phyloP scores from a whole-genome alignment of 2,888 invertebrate species.

The Cryptosula pallasiana region DNA sequence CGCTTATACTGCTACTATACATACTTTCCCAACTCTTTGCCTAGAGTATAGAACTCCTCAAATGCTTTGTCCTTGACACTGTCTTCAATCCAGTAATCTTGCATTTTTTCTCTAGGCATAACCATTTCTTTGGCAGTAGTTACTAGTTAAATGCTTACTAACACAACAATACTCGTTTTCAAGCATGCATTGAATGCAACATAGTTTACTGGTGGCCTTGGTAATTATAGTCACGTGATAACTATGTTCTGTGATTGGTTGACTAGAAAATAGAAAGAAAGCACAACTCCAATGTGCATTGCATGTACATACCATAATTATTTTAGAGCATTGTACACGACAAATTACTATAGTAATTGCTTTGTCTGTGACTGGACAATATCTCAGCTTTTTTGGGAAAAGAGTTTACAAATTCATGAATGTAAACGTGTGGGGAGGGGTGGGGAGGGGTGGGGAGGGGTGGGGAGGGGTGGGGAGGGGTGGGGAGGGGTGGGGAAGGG shows the following conservation, averaged over 20 bases:
- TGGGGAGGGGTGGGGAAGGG: no score
- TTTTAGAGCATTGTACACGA: no score
- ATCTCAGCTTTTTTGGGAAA: no score
- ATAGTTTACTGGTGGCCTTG: constrained; percentile 22
- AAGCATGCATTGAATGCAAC: background rate
- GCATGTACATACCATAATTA: no score
- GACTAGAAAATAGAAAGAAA: no score
- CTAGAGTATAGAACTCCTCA: constrained; percentile 37
- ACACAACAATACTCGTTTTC: background rate
- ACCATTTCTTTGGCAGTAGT: background rate
- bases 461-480: no score
- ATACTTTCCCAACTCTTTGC: constrained; percentile 44
- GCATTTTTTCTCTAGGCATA: constrained; percentile 24
- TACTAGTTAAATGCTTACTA: background rate
- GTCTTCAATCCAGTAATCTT: constrained; percentile 44
- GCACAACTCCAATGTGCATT: background rate
- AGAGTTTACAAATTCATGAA: no score
- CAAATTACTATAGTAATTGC: no score
- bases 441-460: no score
- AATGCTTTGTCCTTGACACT: constrained; percentile 42
- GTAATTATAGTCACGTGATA: constrained; percentile 18
- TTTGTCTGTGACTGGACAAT: no score
- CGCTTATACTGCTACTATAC: background rate
- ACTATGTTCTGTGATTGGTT: no score
- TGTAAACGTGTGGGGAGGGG: no score